These are phyloP conservation scores for Vultur gryphus DNA, from an alignment of 2,797 vertebrate species.

Conservation along the genomic window DNA sequence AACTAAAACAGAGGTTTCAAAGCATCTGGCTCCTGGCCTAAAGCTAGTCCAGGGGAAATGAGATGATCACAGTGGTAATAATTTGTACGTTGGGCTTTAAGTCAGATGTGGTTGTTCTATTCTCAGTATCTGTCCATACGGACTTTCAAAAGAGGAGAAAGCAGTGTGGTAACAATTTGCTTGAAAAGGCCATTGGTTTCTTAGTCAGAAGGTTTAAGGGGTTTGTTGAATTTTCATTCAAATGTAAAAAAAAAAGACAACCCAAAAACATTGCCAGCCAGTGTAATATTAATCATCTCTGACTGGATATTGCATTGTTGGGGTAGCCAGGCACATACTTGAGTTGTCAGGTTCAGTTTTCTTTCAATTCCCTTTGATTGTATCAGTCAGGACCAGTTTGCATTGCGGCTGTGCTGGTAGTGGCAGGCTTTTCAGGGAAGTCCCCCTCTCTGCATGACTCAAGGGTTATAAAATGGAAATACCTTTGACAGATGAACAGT, in stretches of 20 bases:
- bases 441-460: neutral
- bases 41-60: slow-evolving; percentile 3
- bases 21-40: neutral
- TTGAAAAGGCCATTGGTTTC: slow-evolving; percentile 58
- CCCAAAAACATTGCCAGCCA: neutral
- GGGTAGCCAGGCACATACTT: neutral
- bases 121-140: slow-evolving; percentile 65
- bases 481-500: neutral
- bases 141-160: slow-evolving; percentile 67
- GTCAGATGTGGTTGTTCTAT: slow-evolving; percentile 66
- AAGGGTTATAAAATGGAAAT: neutral
- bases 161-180: slow-evolving; percentile 61
- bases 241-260: neutral
- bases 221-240: neutral
- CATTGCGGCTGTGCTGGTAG: neutral
- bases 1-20: neutral
- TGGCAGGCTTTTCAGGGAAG: slow-evolving; percentile 9
- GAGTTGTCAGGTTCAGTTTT: neutral
- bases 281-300: slow-evolving; percentile 50
- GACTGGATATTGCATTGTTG: slow-evolving; percentile 6
- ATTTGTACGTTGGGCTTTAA: slow-evolving; percentile 30
- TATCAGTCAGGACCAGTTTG: neutral
- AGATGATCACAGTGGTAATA: slow-evolving; percentile 23
- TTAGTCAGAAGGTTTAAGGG: slow-evolving; percentile 10
- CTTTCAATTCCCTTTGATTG: neutral